Evolutionary conservation across 37 sponge, comb jelly and placozoan genomes (phyloP).

Genomic region (Ephydatia muelleri): DNA sequence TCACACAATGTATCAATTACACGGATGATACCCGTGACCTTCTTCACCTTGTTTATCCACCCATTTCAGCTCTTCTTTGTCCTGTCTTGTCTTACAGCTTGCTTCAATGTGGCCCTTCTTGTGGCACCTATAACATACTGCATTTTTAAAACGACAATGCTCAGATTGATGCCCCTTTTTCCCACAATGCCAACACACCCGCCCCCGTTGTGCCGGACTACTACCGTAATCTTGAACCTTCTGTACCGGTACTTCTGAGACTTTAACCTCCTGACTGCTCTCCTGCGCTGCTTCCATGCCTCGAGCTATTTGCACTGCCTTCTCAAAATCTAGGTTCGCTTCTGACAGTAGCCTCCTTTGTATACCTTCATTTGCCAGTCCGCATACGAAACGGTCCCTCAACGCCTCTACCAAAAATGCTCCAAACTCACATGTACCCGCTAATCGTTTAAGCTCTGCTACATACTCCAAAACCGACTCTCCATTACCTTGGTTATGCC

Average conservation of each 20-base stretch:
- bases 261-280: not conserved
- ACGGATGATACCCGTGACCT: no score
- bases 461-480: constrained; percentile 15
- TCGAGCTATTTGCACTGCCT: not conserved
- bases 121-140: no score
- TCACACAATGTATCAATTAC: no score
- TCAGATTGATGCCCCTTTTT: not conserved
- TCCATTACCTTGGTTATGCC: not conserved
- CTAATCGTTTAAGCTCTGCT: constrained; percentile 4
- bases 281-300: not conserved
- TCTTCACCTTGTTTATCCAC: no score
- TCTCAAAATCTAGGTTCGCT: not conserved
- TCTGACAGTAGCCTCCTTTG: no score
- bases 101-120: no score
- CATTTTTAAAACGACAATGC: not conserved
- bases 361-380: no score
- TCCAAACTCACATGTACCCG: constrained; percentile 2
- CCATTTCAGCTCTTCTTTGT: no score
- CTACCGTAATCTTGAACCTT: not conserved
- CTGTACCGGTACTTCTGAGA: not conserved
- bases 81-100: no score
- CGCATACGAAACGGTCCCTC: constrained; percentile 3
- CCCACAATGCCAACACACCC: constrained; percentile 9
- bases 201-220: not conserved
- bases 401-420: constrained; percentile 12